These are phyloP conservation scores for Centropus unirufus DNA, from an alignment of 2,113 vertebrate genomes.

Conservation along the genomic window DNA sequence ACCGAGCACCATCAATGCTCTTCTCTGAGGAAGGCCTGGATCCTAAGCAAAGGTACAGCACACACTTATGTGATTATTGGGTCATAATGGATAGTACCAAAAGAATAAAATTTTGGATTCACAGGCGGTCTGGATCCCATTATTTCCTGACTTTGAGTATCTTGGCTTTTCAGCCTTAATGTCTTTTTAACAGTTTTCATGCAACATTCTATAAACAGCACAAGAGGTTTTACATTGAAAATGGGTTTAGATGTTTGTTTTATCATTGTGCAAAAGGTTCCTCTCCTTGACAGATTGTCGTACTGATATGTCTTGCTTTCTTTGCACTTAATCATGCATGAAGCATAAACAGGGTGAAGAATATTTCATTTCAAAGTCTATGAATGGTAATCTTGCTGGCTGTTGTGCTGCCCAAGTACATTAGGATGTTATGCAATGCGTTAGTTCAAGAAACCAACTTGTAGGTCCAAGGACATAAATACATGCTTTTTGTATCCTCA, in stretches of 20 bases:
- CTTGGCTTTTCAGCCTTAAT: not conserved
- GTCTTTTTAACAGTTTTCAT: conserved; percentile 26
- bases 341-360: conserved; percentile 60
- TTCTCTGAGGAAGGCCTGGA: not conserved
- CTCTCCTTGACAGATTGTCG: conserved; percentile 39
- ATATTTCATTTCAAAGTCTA: conserved; percentile 63
- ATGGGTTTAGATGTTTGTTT: not conserved
- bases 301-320: not conserved
- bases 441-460: conserved; percentile 32
- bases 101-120: not conserved
- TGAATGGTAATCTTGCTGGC: conserved; percentile 42
- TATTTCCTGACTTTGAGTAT: not conserved
- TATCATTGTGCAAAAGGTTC: conserved; percentile 21
- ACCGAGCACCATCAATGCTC: not conserved
- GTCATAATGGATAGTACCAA: not conserved
- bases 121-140: not conserved
- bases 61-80: not conserved
- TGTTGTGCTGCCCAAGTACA: conserved; percentile 24
- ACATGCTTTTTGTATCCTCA: not conserved
- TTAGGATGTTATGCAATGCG: conserved; percentile 28
- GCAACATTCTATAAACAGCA: not conserved
- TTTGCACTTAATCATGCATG: conserved; percentile 53
- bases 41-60: not conserved
- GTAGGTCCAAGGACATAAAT: conserved; percentile 21
- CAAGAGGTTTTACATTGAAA: not conserved